Base-by-base conservation (phyloP, 30 jellyfish, hydroid and myxozoan genomes). In the Cassiopea andromeda region DNA sequence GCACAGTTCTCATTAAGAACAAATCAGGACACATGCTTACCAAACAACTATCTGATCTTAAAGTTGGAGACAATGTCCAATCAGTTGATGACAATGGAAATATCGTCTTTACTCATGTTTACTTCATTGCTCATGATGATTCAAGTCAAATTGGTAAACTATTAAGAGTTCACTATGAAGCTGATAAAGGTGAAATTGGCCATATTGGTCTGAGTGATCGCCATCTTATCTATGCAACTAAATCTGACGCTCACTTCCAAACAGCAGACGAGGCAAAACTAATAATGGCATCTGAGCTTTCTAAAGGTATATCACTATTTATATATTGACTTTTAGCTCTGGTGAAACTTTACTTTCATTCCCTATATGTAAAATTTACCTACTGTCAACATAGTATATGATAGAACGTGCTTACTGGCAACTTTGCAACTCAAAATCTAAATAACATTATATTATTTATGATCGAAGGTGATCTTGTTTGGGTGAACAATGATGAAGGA, bases 181-280 rank as follows among this genome's bases (percentile, higher is more conserved):
- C 16, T n/a, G 50, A 58, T 43, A 57, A 54, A 6, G 80, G 75
- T 45, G 48, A 59, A 57, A 73, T 57, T 1, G 75, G 67, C 2
- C 77, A 70, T 57, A 59, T 85, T 57, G 93, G 93, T 71, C 71
- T 85, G 18, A 85, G 93, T 48, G 93, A 61, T 19, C 82, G 93
- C 72, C 93, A 85, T 85, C 86, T 85, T 50, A 72, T 85, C 69
- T 85, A 85, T 84, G 93, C 93, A 46, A 85, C 86, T 46, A 73
- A 74, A 45, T 87, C 77, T 12, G 86, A 80, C 67, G 71, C 60
- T 48, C 78, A 60, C 10, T 46, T 44, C 18, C 78, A 47, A 47
- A 68, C 69, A 9, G 89, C 89, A 19, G 89, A 44, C 9, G 60
- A 80, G 17, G 89, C 89, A n/a, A 80, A 60, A 47, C 89, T 80